These are phyloP conservation scores for Mimachlamys varia DNA, from an alignment of 2,888 invertebrate genomes.

Conservation along the genomic window DNA sequence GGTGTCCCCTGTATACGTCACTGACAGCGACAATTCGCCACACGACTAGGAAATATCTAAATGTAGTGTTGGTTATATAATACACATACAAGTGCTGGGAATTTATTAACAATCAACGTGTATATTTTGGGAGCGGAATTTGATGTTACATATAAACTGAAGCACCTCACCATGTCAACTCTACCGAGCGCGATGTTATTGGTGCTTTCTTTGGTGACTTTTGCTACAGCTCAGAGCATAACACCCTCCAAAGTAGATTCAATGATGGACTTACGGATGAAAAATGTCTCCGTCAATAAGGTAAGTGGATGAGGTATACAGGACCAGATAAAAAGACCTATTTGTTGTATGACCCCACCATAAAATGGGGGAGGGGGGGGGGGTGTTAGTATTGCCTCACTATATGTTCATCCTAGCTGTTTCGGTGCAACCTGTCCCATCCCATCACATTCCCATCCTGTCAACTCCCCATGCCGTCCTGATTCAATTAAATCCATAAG, in stretches of 20 bases:
- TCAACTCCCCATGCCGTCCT: too few relatives aligned
- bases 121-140: not conserved
- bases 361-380: too few relatives aligned
- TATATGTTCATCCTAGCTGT: too few relatives aligned
- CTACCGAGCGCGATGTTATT: not conserved
- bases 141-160: not conserved
- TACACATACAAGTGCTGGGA: not conserved
- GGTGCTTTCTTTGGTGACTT: not conserved
- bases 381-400: too few relatives aligned
- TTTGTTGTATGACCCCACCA: too few relatives aligned
- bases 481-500: too few relatives aligned
- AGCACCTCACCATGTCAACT: not conserved
- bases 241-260: not conserved
- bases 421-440: too few relatives aligned
- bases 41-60: not conserved
- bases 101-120: not conserved
- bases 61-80: not conserved
- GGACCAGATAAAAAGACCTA: too few relatives aligned
- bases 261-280: conserved; percentile 62
- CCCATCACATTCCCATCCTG: too few relatives aligned
- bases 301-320: conserved; percentile 46
- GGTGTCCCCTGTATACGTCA: not conserved
- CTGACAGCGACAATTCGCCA: not conserved
- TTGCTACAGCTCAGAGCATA: not conserved
- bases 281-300: conserved; percentile 60